Percentiles rank a stretch among this genome's conserved stretches.
phyloP scores from a whole-genome alignment of 2,888 invertebrate species.

The Neelides folsomi region DNA sequence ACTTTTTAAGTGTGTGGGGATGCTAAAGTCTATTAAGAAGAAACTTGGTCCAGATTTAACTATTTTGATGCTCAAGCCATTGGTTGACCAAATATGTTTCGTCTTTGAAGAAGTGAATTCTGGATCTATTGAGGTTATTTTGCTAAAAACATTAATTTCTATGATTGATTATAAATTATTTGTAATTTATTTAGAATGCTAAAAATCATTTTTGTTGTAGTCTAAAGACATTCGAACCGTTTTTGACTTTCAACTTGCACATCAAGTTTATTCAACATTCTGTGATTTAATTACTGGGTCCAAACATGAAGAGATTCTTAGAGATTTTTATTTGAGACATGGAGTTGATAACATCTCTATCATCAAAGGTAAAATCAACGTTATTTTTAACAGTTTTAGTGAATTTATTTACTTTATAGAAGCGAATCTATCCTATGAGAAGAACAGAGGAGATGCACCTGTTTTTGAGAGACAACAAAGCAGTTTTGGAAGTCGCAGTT shows the following conservation, averaged over 20 bases:
- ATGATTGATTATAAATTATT: no score
- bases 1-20: slow-evolving; percentile 29
- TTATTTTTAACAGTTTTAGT: background rate
- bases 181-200: no score
- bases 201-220: slow-evolving; percentile 41
- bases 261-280: slow-evolving; percentile 64
- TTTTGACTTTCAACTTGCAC: slow-evolving; percentile 72
- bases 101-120: slow-evolving; percentile 18
- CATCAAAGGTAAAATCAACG: slow-evolving; percentile 11
- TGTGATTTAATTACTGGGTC: slow-evolving; percentile 57
- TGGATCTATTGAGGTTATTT: slow-evolving; percentile 4
- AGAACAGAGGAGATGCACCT: background rate
- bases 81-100: slow-evolving; percentile 21
- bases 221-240: slow-evolving; percentile 66
- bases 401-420: background rate
- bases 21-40: slow-evolving; percentile 25
- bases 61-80: slow-evolving; percentile 22
- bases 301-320: slow-evolving; percentile 62
- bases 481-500: slow-evolving; percentile 31
- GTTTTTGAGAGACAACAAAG: slow-evolving; percentile 14
- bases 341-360: slow-evolving; percentile 35
- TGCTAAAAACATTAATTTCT: no score
- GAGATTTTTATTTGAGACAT: slow-evolving; percentile 61
- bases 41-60: slow-evolving; percentile 31
- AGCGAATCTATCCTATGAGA: background rate